Percentiles rank a stretch among this genome's conserved stretches.
phyloP scores from a whole-genome alignment of 2,113 vertebrate species.

The Bothrops jararaca region DNA sequence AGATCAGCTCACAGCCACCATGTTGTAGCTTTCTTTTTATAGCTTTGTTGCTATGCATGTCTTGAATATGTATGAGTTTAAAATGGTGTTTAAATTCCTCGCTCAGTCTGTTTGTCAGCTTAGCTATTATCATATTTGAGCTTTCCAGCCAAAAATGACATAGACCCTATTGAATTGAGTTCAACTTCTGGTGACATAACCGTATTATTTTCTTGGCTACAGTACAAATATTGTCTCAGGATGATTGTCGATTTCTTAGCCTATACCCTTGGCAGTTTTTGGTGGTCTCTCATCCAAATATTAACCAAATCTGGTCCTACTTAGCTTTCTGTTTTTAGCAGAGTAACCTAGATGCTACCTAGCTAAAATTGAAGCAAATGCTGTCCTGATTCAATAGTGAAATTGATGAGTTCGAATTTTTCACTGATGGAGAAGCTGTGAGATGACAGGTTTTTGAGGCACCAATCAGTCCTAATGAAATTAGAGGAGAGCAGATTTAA shows the following conservation, averaged over 20 bases:
- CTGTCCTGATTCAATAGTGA: not conserved
- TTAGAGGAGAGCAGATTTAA: not conserved
- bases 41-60: not conserved
- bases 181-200: not conserved
- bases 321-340: not conserved
- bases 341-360: not conserved
- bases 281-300: not conserved
- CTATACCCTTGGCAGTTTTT: not conserved
- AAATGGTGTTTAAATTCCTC: not conserved
- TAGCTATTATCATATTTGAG: not conserved
- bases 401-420: not conserved
- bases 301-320: not conserved
- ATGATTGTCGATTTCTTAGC: not conserved
- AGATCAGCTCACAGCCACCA: not conserved
- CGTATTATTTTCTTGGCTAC: not conserved
- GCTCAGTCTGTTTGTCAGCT: not conserved
- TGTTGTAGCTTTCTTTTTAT: not conserved
- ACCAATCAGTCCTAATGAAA: not conserved
- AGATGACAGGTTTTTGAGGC: not conserved
- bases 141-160: not conserved
- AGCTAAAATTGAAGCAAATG: not conserved
- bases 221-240: not conserved
- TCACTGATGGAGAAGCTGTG: not conserved
- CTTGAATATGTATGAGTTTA: not conserved
- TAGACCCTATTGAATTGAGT: not conserved